Conservation (phyloP, 2,797 vertebrate genomes). For the Rhinella marina region DNA sequence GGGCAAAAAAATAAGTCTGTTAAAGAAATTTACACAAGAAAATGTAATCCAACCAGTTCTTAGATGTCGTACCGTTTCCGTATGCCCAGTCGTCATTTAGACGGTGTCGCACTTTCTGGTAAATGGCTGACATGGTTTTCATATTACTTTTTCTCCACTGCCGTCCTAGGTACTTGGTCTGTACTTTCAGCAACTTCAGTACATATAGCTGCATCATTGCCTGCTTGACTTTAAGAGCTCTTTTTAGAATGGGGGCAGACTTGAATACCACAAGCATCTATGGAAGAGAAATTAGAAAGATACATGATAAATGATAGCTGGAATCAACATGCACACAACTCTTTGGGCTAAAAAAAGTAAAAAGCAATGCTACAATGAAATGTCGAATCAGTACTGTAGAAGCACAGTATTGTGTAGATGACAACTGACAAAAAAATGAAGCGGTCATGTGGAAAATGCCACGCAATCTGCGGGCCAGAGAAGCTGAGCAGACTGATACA, state of each 20-base stretch:
- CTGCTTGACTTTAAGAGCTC: slow-evolving; percentile 81
- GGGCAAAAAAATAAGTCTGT: neutral
- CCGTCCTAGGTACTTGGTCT: slow-evolving; percentile 81
- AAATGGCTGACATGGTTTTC: slow-evolving; percentile 84
- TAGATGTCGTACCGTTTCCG: slow-evolving; percentile 71
- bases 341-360: no score
- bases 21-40: neutral
- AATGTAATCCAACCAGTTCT: neutral
- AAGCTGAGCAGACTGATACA: no score
- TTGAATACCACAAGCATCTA: slow-evolving; percentile 85
- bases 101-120: slow-evolving; percentile 82
- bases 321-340: neutral
- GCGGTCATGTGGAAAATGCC: no score
- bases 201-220: slow-evolving; percentile 85
- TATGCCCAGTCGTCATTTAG: slow-evolving; percentile 81
- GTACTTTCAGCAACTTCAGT: slow-evolving; percentile 81
- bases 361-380: neutral
- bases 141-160: slow-evolving; percentile 86
- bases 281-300: neutral
- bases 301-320: neutral
- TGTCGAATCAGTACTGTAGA: no score
- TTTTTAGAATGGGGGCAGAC: slow-evolving; percentile 80
- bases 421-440: no score
- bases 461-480: no score
- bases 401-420: no score